phyloP scores from a whole-genome alignment of 2,113 vertebrate species.

The Ranitomeya imitator region DNA sequence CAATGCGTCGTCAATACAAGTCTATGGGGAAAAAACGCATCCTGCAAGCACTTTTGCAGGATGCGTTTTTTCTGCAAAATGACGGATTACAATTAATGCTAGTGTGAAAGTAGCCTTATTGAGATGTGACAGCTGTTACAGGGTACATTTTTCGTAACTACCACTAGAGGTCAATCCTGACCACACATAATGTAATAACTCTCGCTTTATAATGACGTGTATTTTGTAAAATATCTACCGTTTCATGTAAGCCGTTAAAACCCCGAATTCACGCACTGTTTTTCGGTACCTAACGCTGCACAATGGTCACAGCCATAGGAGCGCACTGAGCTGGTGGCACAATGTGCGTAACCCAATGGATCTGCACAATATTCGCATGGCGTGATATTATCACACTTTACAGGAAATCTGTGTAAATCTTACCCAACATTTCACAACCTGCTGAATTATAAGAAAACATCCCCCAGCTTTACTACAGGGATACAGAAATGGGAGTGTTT shows the following conservation, averaged over 20 bases:
- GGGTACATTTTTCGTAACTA: neutral
- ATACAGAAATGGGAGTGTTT: neutral
- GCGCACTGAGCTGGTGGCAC: neutral
- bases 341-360: neutral
- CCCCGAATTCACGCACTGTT: neutral
- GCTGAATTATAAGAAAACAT: too few species aligned
- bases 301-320: neutral
- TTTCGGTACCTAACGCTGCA: neutral
- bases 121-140: neutral
- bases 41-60: too few species aligned
- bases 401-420: neutral
- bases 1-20: too few species aligned
- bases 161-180: slow-evolving; percentile 30
- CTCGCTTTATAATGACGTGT: neutral
- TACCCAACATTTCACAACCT: neutral
- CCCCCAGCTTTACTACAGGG: neutral
- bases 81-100: too few species aligned
- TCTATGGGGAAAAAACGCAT: too few species aligned
- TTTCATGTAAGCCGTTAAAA: neutral
- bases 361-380: neutral
- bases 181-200: neutral
- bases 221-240: neutral
- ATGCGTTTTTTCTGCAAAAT: too few species aligned
- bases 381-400: neutral
- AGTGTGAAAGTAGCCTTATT: too few species aligned